These are phyloP conservation scores for Adelges cooleyi DNA, from an alignment of 1,140 invertebrate genomes.

Conservation along the genomic window DNA sequence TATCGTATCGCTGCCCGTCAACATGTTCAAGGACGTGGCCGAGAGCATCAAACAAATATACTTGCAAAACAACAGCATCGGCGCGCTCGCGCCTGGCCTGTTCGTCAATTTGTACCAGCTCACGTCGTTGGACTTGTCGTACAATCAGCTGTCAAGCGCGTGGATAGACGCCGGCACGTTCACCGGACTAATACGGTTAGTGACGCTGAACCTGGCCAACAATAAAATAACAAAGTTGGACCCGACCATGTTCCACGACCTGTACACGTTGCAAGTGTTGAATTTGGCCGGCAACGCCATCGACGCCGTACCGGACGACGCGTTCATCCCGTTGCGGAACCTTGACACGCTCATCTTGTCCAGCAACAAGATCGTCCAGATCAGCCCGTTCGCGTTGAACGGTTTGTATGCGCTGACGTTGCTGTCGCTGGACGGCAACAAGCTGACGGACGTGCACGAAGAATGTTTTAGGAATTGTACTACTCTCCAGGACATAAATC, in stretches of 20 bases:
- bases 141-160: conserved; percentile 69
- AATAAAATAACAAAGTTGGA: conserved; percentile 71
- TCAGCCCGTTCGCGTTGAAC: conserved; percentile 65
- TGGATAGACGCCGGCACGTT: conserved; percentile 76
- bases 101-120: conserved; percentile 75
- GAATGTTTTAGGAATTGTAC: conserved; percentile 73
- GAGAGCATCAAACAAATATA: conserved; percentile 72
- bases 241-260: conserved; percentile 62
- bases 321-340: conserved; percentile 71
- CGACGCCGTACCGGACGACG: conserved; percentile 63
- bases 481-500: conserved; percentile 63
- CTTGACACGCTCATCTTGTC: conserved; percentile 67
- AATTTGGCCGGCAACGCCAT: conserved; percentile 67
- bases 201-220: conserved; percentile 71
- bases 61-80: conserved; percentile 77
- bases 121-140: conserved; percentile 71
- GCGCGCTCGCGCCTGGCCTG: conserved; percentile 62
- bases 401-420: conserved; percentile 65
- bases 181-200: conserved; percentile 70
- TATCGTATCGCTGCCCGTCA: conserved; percentile 72
- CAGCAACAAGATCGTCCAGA: conserved; percentile 61
- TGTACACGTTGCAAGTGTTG: conserved; percentile 70
- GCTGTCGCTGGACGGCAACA: conserved; percentile 68
- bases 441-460: conserved; percentile 57
- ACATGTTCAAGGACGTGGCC: conserved; percentile 63